phyloP scores from a whole-genome alignment of 1,140 invertebrate species.

The Dolichoris vasculosae region DNA sequence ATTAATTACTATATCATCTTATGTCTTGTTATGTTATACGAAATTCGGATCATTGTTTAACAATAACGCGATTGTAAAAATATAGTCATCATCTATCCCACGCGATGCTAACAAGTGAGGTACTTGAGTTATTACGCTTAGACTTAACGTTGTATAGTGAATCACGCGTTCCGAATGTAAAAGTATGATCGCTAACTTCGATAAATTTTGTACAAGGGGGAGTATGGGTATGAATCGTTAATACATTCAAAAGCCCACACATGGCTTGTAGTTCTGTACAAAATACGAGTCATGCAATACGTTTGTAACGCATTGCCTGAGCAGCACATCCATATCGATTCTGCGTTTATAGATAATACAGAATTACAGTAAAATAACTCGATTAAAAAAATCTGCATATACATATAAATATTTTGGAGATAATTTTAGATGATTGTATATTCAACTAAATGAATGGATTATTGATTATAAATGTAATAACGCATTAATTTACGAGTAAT shows the following conservation, averaged over 20 bases:
- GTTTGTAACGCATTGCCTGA: constrained; percentile 10
- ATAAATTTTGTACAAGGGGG: constrained; percentile 35
- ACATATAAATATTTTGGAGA: background rate
- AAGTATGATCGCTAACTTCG: constrained; percentile 12
- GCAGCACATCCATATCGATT: constrained; percentile 34
- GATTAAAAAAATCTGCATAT: constrained; percentile 15
- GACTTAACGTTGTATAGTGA: background rate
- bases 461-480: too few species aligned
- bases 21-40: background rate
- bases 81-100: background rate
- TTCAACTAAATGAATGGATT: too few species aligned
- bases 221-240: constrained; percentile 13
- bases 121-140: background rate
- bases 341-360: background rate
- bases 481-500: too few species aligned
- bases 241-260: constrained; percentile 24
- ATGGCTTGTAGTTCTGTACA: constrained; percentile 3
- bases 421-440: background rate
- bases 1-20: background rate
- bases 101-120: background rate
- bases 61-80: background rate
- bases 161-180: constrained; percentile 23
- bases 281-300: constrained; percentile 34
- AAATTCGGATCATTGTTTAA: background rate
- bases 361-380: background rate